phyloP scores from a whole-genome alignment of 2,113 vertebrate genomes.

The Pteronura brasiliensis region DNA sequence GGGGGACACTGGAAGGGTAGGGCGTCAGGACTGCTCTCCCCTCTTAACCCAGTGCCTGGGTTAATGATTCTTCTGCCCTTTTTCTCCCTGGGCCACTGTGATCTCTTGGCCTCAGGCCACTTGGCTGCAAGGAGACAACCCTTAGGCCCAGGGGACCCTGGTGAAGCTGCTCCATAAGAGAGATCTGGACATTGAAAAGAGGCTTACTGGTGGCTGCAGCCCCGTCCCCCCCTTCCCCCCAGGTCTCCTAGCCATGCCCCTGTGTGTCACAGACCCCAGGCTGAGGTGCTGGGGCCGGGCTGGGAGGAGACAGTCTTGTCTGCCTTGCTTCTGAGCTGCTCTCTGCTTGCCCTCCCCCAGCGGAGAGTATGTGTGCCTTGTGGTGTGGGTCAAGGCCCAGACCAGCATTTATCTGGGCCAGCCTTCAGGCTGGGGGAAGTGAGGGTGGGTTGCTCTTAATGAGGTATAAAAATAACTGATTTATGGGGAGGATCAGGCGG shows the following conservation, averaged over 20 bases:
- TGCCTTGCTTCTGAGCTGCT: not conserved
- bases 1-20: not conserved
- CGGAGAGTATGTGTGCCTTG: not conserved
- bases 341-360: not conserved
- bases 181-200: not conserved
- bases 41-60: not conserved
- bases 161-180: not conserved
- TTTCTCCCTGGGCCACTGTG: not conserved
- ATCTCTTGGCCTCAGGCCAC: not conserved
- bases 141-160: not conserved
- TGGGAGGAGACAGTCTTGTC: not conserved
- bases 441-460: conserved; percentile 1
- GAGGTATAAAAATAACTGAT: conserved; percentile 70
- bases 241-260: not conserved
- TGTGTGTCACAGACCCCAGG: not conserved
- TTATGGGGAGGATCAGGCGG: conserved; percentile 25
- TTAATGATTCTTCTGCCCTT: conserved; percentile 39
- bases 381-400: not conserved
- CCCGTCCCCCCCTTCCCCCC: not conserved
- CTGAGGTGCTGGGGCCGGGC: not conserved
- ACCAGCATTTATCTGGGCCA: not conserved
- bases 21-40: not conserved
- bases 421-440: conserved; percentile 11
- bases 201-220: not conserved
- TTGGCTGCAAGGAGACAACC: not conserved